Evolutionary conservation across 2,113 vertebrate species (phyloP).

Genomic region (Istiophorus platypterus): DNA sequence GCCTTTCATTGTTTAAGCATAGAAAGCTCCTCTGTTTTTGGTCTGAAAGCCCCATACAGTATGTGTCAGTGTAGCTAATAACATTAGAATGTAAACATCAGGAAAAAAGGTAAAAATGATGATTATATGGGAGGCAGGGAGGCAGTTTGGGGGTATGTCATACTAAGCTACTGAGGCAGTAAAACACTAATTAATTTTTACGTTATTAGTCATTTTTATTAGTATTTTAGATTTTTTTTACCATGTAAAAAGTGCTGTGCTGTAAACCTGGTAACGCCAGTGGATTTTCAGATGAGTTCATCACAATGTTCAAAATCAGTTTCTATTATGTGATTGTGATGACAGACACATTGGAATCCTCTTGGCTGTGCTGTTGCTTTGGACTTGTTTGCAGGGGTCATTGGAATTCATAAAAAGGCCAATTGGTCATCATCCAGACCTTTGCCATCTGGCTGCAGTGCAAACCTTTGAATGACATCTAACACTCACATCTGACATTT

Average conservation of each 20-base stretch:
- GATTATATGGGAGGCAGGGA: no score
- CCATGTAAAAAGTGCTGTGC: background rate
- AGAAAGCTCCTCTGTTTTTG: background rate
- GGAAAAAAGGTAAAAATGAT: no score
- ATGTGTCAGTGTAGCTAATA: no score
- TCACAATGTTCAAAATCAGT: slow-evolving; percentile 12
- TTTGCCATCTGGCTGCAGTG: slow-evolving; percentile 61
- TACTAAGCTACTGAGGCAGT: no score
- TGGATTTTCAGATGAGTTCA: slow-evolving; percentile 20
- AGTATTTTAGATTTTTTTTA: background rate
- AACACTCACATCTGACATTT: slow-evolving; percentile 64
- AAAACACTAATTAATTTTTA: background rate
- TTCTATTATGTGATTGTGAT: slow-evolving; percentile 27
- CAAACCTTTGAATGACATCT: slow-evolving; percentile 43
- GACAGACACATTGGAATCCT: slow-evolving; percentile 14
- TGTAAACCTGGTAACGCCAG: background rate
- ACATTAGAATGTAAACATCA: no score
- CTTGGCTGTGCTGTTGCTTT: slow-evolving; percentile 19
- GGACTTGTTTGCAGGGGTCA: slow-evolving; percentile 12
- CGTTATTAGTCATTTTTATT: background rate
- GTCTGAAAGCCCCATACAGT: no score
- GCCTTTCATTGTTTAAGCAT: background rate
- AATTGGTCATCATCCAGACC: slow-evolving; percentile 36
- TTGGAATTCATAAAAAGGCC: slow-evolving; percentile 8
- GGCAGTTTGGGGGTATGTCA: no score